Evolutionary conservation across 2,797 vertebrate genomes (phyloP), one percentile per base, ranked within the genome.

Genomic region (Benthosema pterotum): DNA sequence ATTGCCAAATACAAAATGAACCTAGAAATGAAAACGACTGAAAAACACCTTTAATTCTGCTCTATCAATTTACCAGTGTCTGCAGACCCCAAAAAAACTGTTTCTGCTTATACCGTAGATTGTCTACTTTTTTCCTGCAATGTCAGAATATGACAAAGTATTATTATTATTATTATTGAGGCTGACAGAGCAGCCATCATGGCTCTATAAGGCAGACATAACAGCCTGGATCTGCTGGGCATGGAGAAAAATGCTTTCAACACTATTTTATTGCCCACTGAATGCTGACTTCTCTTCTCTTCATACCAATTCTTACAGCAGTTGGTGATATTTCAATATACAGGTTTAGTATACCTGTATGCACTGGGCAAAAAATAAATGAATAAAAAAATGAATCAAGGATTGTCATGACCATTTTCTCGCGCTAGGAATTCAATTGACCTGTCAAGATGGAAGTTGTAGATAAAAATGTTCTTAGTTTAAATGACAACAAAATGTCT

Each of bases 131-230:
- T 38, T 6, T 8, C 32, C 32, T 8, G 6, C 32, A 38, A 38
- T 1, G 6, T 8, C 2, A 8, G 8, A 4, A 28, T 28, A 28
- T 38, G 32, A 38, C 32, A 38, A 38, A 38, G 32, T 38, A 38
- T 38, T 7, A 38, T n/a, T n/a, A n/a, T n/a, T 22, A 38, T 38
- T 1, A 8, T 6, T 6, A 6, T 38, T 38, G 6, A 9, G 32
- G 32, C 32, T 38, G 32, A 38, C 32, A 38, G 6, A 38, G 32
- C 32, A 38, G 32, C 32, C 70, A 79, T 73, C 65, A 68, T 28
- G 38, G 19, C 62, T 77, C 43, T 66, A 63, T 60, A 65, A 72
- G 69, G 7, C 60, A 16, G 42, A 57, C 50, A 67, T 68, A 60
- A 59, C 61, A 56, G 8, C 17, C 28, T 45, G 15, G 18, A 11